Evolutionary conservation across 1,140 invertebrate genomes (phyloP), one percentile per base, ranked within the genome.

Genomic region (Polyergus mexicanus): DNA sequence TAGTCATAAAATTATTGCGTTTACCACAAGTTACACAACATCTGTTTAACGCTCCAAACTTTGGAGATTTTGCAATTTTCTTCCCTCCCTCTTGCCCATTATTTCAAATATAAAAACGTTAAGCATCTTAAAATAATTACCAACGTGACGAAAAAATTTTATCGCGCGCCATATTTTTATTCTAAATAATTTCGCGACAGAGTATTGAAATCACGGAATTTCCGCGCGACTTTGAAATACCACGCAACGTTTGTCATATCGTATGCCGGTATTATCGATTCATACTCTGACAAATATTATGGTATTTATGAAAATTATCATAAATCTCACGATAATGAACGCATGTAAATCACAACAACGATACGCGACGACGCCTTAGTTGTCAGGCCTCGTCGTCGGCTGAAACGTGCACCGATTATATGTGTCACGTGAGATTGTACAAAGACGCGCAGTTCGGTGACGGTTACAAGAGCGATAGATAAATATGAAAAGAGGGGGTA

Each of bases 401-500:
- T 41, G 22, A 19, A 76, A 62, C 56, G 38, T 25, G 75, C 41
- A 65, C 25, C 38, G 41, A 32, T 77, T 65, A 10, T 41, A n/a
- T 38, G 75, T 65, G 60, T 47, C 75, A 22, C 3, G 38, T 65
- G 28, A 41, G 25, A 16, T 76, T 10, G 38, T 41, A 32, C 1
- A 16, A 76, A 16, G 44, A 72, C 7, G 44, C 47, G 25, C n/a
- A 38, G 8, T 3, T 51, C 28, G 1, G 3, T n/a, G n/a, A 16
- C 0, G 32, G 35, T 35, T 19, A 68, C 28, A 8, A 51, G 44
- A 78, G 32, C 0, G 16, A 44, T 10, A 38, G 41, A 5, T 51
- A 35, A 66, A 78, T 7, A 25, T 47, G 11, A 16, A 47, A 47
- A 4, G 47, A 2, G 16, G 47, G 32, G 28, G 35, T 16, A 3